phyloP scores from a whole-genome alignment of 2,113 vertebrate species.

The Oryzias javanicus region DNA sequence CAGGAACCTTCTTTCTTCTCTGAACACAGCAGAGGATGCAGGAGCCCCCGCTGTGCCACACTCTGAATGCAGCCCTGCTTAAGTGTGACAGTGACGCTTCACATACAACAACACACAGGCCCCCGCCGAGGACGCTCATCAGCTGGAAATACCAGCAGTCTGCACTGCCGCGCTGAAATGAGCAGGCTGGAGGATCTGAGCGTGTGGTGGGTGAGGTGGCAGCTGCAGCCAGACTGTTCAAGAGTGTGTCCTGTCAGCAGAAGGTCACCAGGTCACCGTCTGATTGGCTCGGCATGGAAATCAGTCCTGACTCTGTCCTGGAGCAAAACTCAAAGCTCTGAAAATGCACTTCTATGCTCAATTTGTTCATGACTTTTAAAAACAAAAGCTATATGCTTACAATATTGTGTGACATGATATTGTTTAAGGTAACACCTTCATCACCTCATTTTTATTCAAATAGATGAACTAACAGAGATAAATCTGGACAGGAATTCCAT shows the following conservation, averaged over 20 bases:
- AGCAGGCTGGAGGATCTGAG: slow-evolving; percentile 63
- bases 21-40: slow-evolving; percentile 29
- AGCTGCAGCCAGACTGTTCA: slow-evolving; percentile 30
- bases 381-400: background rate
- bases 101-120: slow-evolving; percentile 55
- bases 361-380: background rate
- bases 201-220: slow-evolving; percentile 30
- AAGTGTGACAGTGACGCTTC: slow-evolving; percentile 68
- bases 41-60: slow-evolving; percentile 50
- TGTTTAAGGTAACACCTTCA: too few species aligned
- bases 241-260: slow-evolving; percentile 30
- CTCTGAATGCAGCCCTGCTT: slow-evolving; percentile 54
- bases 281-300: slow-evolving; percentile 21
- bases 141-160: slow-evolving; percentile 76
- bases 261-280: slow-evolving; percentile 61
- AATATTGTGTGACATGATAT: background rate
- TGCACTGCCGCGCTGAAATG: slow-evolving; percentile 42
- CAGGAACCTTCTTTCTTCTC: slow-evolving; percentile 19
- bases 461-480: background rate
- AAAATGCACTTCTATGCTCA: background rate
- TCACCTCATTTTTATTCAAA: background rate
- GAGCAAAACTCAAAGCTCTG: slow-evolving; percentile 5
- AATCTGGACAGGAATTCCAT: background rate
- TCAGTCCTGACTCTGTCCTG: slow-evolving; percentile 35
- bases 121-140: slow-evolving; percentile 62